Evolutionary conservation across 1,140 invertebrate species (phyloP).

Genomic region (Plectus sambesii): DNA sequence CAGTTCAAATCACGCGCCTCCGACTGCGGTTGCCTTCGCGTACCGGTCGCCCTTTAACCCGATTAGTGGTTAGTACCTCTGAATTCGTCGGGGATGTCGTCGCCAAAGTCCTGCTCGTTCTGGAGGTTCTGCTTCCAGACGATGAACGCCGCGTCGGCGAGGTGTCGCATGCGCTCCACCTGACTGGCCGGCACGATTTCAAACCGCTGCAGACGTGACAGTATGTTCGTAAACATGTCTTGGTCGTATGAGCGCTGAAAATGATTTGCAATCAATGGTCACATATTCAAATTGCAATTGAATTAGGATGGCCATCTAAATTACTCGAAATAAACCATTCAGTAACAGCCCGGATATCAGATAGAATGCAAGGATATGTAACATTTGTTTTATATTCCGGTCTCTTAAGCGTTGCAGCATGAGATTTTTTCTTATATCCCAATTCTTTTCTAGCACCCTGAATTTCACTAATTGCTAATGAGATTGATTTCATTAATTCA

Average conservation of each 20-base stretch:
- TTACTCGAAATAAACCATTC: no score
- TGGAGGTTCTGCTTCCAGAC: slow-evolving; percentile 70
- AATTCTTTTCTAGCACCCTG: no score
- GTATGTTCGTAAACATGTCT: slow-evolving; percentile 79
- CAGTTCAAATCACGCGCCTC: no score
- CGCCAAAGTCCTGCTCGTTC: slow-evolving; percentile 58
- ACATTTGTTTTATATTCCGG: no score
- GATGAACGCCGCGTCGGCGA: slow-evolving; percentile 67
- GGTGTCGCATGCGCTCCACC: slow-evolving; percentile 48
- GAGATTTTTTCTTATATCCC: no score
- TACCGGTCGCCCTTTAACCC: no score
- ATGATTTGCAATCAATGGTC: slow-evolving; percentile 15
- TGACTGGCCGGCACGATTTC: slow-evolving; percentile 67
- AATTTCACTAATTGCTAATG: slow-evolving; percentile 2
- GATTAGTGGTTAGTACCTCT: slow-evolving; percentile 63
- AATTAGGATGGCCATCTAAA: no score
- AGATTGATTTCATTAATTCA: background rate
- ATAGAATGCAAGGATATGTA: no score
- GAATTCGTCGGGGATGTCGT: slow-evolving; percentile 93
- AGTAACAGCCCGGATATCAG: no score
- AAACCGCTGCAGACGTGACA: slow-evolving; percentile 63
- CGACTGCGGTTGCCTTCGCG: no score
- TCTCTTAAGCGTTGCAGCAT: no score
- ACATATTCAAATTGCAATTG: slow-evolving; percentile 10
- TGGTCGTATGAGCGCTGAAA: slow-evolving; percentile 77